Evolutionary conservation across 37 sponge, comb jelly and placozoan genomes (phyloP).

Genomic region (Axinella damicornis): DNA sequence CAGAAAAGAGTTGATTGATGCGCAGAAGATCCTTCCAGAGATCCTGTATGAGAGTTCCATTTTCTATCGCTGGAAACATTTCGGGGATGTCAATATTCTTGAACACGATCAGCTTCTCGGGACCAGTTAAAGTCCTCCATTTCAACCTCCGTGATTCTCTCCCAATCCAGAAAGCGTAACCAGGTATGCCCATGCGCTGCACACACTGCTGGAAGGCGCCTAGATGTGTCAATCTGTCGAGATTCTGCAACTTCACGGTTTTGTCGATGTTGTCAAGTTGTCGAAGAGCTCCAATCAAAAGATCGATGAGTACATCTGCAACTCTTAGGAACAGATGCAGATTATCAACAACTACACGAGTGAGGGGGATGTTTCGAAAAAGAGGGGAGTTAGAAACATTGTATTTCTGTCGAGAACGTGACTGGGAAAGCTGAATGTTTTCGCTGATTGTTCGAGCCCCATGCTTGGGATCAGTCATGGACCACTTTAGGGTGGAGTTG

Average conservation of each 20-base stretch:
- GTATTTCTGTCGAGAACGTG: not conserved
- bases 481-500: not conserved
- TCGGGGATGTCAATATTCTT: not conserved
- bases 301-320: conserved; percentile 15
- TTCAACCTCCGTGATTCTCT: conserved; percentile 10
- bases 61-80: conserved; percentile 7
- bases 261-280: conserved; percentile 7
- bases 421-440: not conserved
- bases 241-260: not conserved
- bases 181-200: not conserved
- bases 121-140: conserved; percentile 31
- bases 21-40: conserved; percentile 4
- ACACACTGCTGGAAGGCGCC: not conserved
- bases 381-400: not conserved
- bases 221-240: not conserved
- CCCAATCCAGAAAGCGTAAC: not conserved
- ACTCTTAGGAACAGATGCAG: conserved; percentile 27
- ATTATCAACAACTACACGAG: conserved; percentile 6
- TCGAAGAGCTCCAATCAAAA: not conserved
- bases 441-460: conserved; percentile 1
- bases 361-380: conserved; percentile 4
- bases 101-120: conserved; percentile 29
- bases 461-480: not conserved
- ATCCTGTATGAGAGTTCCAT: not conserved
- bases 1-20: not conserved